Conservation (phyloP, 1,140 invertebrate species). For the Thereuonema tuberculata region DNA sequence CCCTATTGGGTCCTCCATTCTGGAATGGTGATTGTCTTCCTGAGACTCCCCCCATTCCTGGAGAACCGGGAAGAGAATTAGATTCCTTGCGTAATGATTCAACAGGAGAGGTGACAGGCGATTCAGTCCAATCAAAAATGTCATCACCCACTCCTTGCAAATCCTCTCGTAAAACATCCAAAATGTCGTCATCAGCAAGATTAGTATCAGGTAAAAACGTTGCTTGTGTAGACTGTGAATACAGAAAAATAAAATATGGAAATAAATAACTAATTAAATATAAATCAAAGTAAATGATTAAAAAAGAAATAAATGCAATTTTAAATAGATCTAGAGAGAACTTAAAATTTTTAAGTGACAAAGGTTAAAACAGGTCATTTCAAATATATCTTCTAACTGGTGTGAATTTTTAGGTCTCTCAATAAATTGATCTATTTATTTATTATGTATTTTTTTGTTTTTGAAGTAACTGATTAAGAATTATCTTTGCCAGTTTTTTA, state of each 20-base stretch:
- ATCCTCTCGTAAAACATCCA: constrained; percentile 45
- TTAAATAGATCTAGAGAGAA: neutral
- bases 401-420: no score
- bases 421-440: no score
- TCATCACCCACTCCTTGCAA: constrained; percentile 34
- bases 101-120: constrained; percentile 41
- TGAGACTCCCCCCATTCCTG: constrained; percentile 38
- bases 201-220: constrained; percentile 38
- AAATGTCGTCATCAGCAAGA: constrained; percentile 56
- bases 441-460: no score
- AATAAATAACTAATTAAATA: neutral
- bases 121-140: constrained; percentile 51
- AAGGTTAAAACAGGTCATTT: no score
- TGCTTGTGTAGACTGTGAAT: constrained; percentile 60
- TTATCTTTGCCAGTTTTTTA: no score
- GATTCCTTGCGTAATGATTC: constrained; percentile 42
- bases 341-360: no score
- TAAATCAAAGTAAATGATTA: neutral
- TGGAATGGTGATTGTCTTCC: constrained; percentile 45
- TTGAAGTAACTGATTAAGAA: no score
- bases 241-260: constrained; percentile 14
- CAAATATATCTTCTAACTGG: no score
- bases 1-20: constrained; percentile 35
- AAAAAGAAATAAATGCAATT: neutral
- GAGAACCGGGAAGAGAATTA: constrained; percentile 39